Base-by-base conservation (phyloP, 64 coral and sea anemone species). In the Porites australiensis region DNA sequence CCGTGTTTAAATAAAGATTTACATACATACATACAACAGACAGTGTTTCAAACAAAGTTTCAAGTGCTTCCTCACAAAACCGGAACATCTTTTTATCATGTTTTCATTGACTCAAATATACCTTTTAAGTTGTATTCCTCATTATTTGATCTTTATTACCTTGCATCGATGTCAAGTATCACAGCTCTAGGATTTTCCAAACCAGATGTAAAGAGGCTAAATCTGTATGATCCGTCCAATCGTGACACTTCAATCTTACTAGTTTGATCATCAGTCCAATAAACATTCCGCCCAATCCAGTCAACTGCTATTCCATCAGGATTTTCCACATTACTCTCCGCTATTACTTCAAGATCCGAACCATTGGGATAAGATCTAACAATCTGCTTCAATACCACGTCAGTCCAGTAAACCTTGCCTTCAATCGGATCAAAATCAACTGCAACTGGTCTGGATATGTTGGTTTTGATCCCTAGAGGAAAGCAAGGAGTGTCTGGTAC, bases 231-330 rank as follows among this genome's bases (percentile, higher is more conserved):
- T 11, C 94, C 89, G 70, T 96, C 85, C 8, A 96, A 13, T 21
- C 58, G 77, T 4, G 89, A 83, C 5, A 78, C 90, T 37, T 96
- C 94, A 20, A 96, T 92, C 44, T 72, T 96, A 45, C 88, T 92
- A 55, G 68, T 85, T n/a, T 50, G 82, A n/a, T 44, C 54, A 20
- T 96, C 94, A 21, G 94, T 88, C 89, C 90, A 96, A 55, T 96
- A 96, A 7, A 96, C 55, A 9, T 86, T 92, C 6, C 94, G 51
- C 12, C 83, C 86, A 20, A 92, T 74, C 5, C 44, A 70, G 14
- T 96, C 94, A 5, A 96, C 59, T n/a, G 94, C 89, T 69, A 96
- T 4, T 62, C 94, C 94, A 44, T 75, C 74, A 2, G 93, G 93
- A 49, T 46, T 89, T 15, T 66, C 77, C 14, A 94, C 19, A 23